phyloP scores from a whole-genome alignment of 2,797 vertebrate genomes.

The Knipowitschia caucasica region DNA sequence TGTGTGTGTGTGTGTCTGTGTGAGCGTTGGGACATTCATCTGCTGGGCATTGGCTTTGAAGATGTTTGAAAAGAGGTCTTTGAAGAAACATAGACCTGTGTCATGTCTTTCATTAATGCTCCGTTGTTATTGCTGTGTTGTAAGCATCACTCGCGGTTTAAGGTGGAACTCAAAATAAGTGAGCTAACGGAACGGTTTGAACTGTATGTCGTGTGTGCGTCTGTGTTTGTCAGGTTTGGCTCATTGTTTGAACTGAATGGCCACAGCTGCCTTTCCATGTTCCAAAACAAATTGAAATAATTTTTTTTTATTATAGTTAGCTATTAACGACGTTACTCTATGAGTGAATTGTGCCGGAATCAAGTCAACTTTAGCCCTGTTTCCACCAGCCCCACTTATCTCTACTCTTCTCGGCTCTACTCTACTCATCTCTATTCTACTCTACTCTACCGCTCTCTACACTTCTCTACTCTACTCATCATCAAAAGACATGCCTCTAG shows the following conservation, averaged over 20 bases:
- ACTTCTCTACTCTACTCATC: too few relatives aligned
- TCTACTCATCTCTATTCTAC: too few relatives aligned
- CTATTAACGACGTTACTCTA: too few relatives aligned
- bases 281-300: background rate
- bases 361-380: too few relatives aligned
- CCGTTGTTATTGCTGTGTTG: background rate
- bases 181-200: background rate
- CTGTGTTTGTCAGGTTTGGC: background rate
- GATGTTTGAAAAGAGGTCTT: constrained; percentile 1
- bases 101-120: constrained; percentile 1
- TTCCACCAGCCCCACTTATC: too few relatives aligned
- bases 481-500: too few relatives aligned
- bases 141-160: background rate
- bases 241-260: background rate
- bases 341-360: too few relatives aligned
- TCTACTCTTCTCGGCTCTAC: too few relatives aligned
- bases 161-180: background rate
- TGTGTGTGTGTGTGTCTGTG: constrained; percentile 8
- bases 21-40: background rate
- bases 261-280: background rate
- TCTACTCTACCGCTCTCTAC: too few relatives aligned
- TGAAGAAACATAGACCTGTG: constrained; percentile 5
- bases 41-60: constrained; percentile 2
- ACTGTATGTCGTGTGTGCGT: background rate
- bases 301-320: too few relatives aligned